These are phyloP conservation scores for Papilio machaon DNA, from an alignment of 1,140 invertebrate genomes.

Conservation along the genomic window DNA sequence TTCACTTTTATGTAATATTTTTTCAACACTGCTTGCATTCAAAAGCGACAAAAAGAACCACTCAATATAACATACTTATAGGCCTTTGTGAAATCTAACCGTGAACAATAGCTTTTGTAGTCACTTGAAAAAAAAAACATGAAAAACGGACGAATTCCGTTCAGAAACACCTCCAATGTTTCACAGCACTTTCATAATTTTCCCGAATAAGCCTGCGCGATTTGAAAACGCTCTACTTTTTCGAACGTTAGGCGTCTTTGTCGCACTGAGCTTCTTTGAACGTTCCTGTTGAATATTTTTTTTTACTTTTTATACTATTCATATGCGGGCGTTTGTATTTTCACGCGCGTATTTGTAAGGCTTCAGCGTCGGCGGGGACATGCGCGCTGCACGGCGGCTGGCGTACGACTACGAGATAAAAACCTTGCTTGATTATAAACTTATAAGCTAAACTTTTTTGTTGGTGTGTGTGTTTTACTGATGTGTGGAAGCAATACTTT, in stretches of 20 bases:
- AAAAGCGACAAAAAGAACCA: slow-evolving; percentile 68
- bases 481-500: slow-evolving; percentile 66
- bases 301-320: slow-evolving; percentile 64
- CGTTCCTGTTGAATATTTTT: slow-evolving; percentile 46
- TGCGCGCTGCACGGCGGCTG: slow-evolving; percentile 72
- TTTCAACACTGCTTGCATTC: slow-evolving; percentile 73
- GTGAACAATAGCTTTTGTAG: slow-evolving; percentile 78
- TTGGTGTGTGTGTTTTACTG: slow-evolving; percentile 71
- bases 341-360: slow-evolving; percentile 67
- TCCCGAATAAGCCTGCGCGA: slow-evolving; percentile 61
- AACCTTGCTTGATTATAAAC: slow-evolving; percentile 80
- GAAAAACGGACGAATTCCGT: slow-evolving; percentile 66
- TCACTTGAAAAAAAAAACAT: slow-evolving; percentile 69
- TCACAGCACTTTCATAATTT: slow-evolving; percentile 79
- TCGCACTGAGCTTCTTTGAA: slow-evolving; percentile 56
- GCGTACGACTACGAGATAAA: slow-evolving; percentile 80
- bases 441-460: slow-evolving; percentile 81
- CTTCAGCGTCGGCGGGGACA: slow-evolving; percentile 64
- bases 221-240: slow-evolving; percentile 65
- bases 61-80: slow-evolving; percentile 75
- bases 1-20: slow-evolving; percentile 79
- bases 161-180: slow-evolving; percentile 67
- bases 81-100: slow-evolving; percentile 56
- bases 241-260: slow-evolving; percentile 57
- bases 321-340: slow-evolving; percentile 60